A percentile compares a stretch with the other conserved stretches of the same genome.
phyloP scores from a whole-genome alignment of 37 sponge, comb jelly and placozoan genomes.

The Diacarnus erythraeanus region DNA sequence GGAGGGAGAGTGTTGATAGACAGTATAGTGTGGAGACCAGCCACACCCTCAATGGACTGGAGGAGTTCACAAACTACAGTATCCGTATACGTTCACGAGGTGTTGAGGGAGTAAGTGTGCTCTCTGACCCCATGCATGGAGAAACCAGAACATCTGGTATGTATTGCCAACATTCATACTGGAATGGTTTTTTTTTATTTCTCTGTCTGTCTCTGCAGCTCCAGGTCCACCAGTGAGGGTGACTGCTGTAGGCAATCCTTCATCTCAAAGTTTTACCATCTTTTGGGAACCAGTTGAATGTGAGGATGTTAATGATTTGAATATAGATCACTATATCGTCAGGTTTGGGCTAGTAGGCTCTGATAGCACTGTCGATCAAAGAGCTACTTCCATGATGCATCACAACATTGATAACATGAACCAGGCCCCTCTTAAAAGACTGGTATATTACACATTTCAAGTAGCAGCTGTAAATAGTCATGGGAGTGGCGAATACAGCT shows the following conservation, averaged over 20 bases:
- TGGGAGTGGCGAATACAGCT: conserved; percentile 10
- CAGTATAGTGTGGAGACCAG: background rate
- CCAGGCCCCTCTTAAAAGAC: too few relatives aligned
- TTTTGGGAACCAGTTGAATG: conserved; percentile 21
- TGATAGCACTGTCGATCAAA: background rate
- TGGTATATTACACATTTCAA: conserved; percentile 16
- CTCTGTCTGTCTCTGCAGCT: background rate
- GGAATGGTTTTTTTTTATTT: background rate
- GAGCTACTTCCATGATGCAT: background rate
- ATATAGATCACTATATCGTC: background rate
- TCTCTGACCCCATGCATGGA: background rate
- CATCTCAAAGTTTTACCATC: conserved; percentile 5
- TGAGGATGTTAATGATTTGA: background rate
- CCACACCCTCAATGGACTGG: conserved; percentile 3
- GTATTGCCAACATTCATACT: background rate
- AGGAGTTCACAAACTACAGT: conserved; percentile 8
- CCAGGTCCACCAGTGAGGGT: conserved; percentile 26
- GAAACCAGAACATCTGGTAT: conserved; percentile 29
- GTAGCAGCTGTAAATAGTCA: conserved; percentile 26
- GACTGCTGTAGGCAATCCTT: background rate
- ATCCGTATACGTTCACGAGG: conserved; percentile 9
- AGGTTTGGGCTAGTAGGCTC: background rate
- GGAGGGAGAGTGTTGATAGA: conserved; percentile 7
- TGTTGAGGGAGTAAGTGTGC: conserved; percentile 1
- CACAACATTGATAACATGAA: background rate